Conservation (phyloP, 2,888 invertebrate genomes). For the Drosophila sordidula region DNA sequence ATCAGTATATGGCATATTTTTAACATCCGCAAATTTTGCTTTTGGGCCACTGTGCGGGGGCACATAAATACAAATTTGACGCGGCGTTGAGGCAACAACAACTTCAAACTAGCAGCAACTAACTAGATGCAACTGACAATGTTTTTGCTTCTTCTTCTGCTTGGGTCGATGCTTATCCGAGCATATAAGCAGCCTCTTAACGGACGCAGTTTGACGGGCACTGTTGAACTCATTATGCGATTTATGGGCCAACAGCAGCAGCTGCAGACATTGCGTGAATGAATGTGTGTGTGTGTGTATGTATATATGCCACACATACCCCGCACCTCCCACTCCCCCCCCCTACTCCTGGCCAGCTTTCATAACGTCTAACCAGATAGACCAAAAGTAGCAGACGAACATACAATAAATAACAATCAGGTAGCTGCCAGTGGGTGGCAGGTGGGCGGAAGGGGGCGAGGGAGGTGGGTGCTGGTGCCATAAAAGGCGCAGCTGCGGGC, state of each 20-base stretch:
- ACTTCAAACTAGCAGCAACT: background rate
- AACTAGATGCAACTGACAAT: constrained; percentile 47
- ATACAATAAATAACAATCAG: constrained; percentile 75
- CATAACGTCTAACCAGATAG: constrained; percentile 51
- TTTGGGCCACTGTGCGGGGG: constrained; percentile 30
- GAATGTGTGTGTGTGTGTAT: constrained; percentile 1
- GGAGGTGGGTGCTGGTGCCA: constrained; percentile 5
- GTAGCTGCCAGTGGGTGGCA: constrained; percentile 49
- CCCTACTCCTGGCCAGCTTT: constrained; percentile 22
- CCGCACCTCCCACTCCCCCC: background rate
- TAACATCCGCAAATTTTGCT: background rate
- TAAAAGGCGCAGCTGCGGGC: constrained; percentile 62
- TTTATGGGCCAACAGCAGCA: constrained; percentile 41
- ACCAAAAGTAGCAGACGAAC: constrained; percentile 54
- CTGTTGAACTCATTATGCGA: constrained; percentile 46
- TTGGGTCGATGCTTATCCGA: constrained; percentile 53
- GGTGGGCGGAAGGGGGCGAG: background rate
- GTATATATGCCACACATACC: background rate
- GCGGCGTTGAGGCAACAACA: constrained; percentile 27
- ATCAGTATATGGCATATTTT: too few relatives aligned
- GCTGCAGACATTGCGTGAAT: constrained; percentile 10
- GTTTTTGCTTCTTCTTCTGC: constrained; percentile 25
- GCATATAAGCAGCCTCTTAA: constrained; percentile 56
- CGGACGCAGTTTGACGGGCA: constrained; percentile 43
- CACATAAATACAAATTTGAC: constrained; percentile 24